Conservation (phyloP, 2,797 vertebrate genomes). For the Crypturellus tataupa region DNA sequence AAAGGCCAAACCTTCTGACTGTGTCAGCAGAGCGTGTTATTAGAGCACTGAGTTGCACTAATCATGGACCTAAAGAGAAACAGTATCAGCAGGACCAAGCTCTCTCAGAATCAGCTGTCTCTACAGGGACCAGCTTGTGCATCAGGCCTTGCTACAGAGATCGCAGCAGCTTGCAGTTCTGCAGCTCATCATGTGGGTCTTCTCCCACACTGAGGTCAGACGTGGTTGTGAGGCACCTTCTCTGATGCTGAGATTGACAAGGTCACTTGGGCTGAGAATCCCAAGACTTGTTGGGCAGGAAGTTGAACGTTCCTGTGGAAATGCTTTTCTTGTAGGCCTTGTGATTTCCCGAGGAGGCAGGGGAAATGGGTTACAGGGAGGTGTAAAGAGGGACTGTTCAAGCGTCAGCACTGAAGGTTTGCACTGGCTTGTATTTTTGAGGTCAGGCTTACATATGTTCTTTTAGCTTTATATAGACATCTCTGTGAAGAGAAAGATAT, state of each 20-base stretch:
- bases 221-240: not conserved
- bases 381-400: not conserved
- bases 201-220: not conserved
- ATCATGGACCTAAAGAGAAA: constrained; percentile 43
- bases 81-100: not conserved
- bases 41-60: not conserved
- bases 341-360: accelerated
- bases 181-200: not conserved
- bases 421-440: not conserved
- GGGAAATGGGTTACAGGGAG: not conserved
- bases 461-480: not conserved
- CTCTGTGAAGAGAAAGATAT: not conserved
- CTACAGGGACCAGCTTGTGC: not conserved
- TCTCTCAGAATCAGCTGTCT: not conserved
- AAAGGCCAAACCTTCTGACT: not conserved
- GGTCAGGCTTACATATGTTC: not conserved
- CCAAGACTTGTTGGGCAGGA: not conserved
- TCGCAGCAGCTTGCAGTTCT: not conserved
- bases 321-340: not conserved
- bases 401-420: not conserved
- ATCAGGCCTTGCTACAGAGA: not conserved
- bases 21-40: not conserved
- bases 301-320: not conserved
- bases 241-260: accelerated
- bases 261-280: not conserved